Conservation (phyloP, 2,113 vertebrate genomes). For the Macrotus californicus region DNA sequence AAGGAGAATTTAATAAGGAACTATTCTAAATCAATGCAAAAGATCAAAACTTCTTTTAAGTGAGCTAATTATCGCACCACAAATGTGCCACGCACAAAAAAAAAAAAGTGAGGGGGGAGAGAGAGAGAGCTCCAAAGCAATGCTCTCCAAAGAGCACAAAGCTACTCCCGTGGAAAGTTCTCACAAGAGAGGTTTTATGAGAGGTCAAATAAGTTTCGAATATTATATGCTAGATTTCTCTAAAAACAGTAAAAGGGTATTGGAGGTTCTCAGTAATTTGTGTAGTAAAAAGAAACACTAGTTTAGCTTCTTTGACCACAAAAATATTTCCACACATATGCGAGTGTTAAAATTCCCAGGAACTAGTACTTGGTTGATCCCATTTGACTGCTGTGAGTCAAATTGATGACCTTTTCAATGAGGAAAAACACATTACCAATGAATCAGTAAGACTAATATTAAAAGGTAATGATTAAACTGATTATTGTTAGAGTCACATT, state of each 20-base stretch:
- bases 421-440: not conserved
- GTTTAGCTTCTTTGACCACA: not conserved
- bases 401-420: not conserved
- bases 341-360: not conserved
- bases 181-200: not conserved
- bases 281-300: not conserved
- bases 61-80: not conserved
- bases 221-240: not conserved
- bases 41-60: slow-evolving; percentile 18
- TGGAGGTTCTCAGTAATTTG: not conserved
- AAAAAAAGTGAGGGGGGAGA: not conserved
- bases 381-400: not conserved
- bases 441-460: not conserved
- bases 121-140: not conserved
- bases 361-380: not conserved
- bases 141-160: not conserved
- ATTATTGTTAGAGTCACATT: not conserved
- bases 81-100: not conserved
- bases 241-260: not conserved
- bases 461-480: not conserved
- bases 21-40: slow-evolving; percentile 13
- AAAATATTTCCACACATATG: not conserved
- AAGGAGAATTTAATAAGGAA: not conserved
- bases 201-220: not conserved
- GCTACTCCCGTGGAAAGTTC: not conserved